A percentile compares a stretch with the other conserved stretches of the same genome.
These are phyloP conservation scores for Agapetus fuscipes DNA, from an alignment of 2,888 invertebrate genomes.

Conservation along the genomic window DNA sequence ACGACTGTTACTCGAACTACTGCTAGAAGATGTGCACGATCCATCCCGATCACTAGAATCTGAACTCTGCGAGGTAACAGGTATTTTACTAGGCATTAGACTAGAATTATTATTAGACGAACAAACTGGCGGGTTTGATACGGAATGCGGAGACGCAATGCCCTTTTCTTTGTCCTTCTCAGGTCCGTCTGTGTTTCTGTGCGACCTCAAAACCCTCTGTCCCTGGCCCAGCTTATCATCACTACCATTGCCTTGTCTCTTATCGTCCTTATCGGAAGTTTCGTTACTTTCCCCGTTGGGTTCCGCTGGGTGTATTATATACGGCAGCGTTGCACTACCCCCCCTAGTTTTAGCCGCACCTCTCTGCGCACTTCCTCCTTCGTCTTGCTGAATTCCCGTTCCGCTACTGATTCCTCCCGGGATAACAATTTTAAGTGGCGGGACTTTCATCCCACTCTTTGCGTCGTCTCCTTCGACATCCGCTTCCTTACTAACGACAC, in stretches of 20 bases:
- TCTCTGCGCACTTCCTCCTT: slow-evolving; percentile 32
- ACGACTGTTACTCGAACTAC: background rate
- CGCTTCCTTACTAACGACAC: slow-evolving; percentile 30
- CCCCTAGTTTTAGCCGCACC: slow-evolving; percentile 41
- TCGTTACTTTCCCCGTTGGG: slow-evolving; percentile 32
- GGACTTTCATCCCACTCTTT: slow-evolving; percentile 71
- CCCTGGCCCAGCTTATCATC: slow-evolving; percentile 33
- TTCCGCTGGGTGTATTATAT: slow-evolving; percentile 27
- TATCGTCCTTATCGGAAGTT: slow-evolving; percentile 16
- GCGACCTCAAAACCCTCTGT: slow-evolving; percentile 46
- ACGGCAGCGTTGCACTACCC: slow-evolving; percentile 36
- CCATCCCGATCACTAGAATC: no score
- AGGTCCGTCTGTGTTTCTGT: slow-evolving; percentile 45
- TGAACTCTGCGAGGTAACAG: no score
- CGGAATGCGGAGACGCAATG: slow-evolving; percentile 34
- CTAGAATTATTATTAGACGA: no score
- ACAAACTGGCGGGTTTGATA: no score
- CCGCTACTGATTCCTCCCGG: slow-evolving; percentile 54
- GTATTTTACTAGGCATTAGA: no score
- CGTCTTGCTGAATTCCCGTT: slow-evolving; percentile 22
- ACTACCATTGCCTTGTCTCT: slow-evolving; percentile 16
- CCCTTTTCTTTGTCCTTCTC: slow-evolving; percentile 18
- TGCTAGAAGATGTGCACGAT: no score
- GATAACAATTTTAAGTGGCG: slow-evolving; percentile 92
- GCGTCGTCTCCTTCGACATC: slow-evolving; percentile 50